Evolutionary conservation across 2,888 invertebrate species (phyloP).

Genomic region (Ormyrus thymus): DNA sequence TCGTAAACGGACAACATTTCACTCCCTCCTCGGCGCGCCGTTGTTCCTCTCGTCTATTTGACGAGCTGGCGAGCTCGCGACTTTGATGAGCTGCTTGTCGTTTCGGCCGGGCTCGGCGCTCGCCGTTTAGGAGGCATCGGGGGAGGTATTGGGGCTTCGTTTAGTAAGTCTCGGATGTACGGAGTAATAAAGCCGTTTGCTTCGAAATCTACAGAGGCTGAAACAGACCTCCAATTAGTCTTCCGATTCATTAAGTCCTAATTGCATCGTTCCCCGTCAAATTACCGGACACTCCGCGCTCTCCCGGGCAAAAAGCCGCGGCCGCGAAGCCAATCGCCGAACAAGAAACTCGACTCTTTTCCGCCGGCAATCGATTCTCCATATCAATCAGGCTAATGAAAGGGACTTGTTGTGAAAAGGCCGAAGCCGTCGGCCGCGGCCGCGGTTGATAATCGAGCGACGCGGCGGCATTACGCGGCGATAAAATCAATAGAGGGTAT

Average conservation of each 20-base stretch:
- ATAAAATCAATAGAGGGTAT: conserved; percentile 35
- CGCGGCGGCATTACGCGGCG: conserved; percentile 30
- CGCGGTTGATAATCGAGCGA: conserved; percentile 27
- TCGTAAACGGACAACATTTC: conserved; percentile 11
- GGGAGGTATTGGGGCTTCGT: no score
- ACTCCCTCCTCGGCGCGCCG: neutral
- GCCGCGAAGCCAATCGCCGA: neutral
- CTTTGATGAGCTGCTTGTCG: no score
- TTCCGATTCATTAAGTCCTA: no score
- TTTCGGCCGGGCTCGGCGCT: no score
- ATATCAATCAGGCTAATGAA: conserved; percentile 39
- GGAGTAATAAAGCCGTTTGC: no score
- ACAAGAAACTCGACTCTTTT: neutral
- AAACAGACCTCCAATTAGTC: no score
- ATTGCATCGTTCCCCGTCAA: neutral
- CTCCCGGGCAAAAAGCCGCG: no score
- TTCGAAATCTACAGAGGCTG: no score
- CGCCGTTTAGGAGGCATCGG: no score
- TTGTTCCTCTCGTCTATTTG: neutral
- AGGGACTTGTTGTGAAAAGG: conserved; percentile 28
- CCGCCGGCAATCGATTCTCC: conserved; percentile 33
- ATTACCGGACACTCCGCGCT: no score
- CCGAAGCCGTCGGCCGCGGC: neutral
- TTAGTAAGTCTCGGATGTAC: no score
- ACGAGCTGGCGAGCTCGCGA: neutral